Base-by-base conservation (phyloP, 1,140 invertebrate species). In the Thrips palmi region DNA sequence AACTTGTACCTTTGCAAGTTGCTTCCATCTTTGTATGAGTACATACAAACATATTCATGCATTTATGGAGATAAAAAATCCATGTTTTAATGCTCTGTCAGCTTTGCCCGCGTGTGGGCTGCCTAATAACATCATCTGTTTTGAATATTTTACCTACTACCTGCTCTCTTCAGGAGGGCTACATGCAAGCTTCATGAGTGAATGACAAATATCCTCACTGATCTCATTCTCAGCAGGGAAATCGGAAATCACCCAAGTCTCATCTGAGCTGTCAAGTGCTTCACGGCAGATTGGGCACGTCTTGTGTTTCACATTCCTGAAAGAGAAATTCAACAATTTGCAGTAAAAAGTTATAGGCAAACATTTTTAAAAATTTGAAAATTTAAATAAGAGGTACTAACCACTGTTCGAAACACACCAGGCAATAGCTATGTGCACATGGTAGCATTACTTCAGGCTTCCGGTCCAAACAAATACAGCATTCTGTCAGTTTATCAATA, bases 381-480 rank as follows among this genome's bases (percentile, higher is more conserved):
- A 41, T 23, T 42, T 15, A 15, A 11, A 3, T 37, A 24, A 48
- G 20, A 17, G 48, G 19, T 43, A 54, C 56, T 53, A 53, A 70
- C 74, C 74, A 77, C 56, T 69, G 64, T 50, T 77, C 69, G 46
- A 77, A 75, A 51, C 75, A 78, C 20, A 60, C 59, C 27, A 66
- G 53, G 53, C 75, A 78, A 54, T 74, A 78, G 37, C 59, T 64
- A 54, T 78, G 75, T 15, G 65, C 57, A 52, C 75, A 78, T 7
- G 72, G 69, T 19, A 78, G 53, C 41, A 68, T 67, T 29, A 74
- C 59, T 47, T 76, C 70, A 4, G 71, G 68, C 47, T 64, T 65
- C 22, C 68, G 52, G 49, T 78, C 75, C 52, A 78, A 65, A 55
- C 75, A 78, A 46, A 78, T 76, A 48, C 69, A 71, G 53, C 75